Conservation (phyloP, 64 coral and sea anemone species). For the Stylophora pistillata region DNA sequence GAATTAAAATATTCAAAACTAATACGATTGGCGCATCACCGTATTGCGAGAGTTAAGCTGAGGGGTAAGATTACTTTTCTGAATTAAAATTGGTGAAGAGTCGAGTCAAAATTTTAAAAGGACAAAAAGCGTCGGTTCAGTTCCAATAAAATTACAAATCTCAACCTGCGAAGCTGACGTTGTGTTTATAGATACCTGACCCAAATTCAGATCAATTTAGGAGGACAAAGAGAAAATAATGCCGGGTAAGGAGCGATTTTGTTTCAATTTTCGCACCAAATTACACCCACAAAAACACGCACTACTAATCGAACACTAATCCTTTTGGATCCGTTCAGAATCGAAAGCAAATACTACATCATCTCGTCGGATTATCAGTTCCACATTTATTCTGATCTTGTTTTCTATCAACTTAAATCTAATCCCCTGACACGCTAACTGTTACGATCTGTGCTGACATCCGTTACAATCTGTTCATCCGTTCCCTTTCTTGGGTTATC, state of each 20-base stretch:
- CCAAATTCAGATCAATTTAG: constrained; percentile 33
- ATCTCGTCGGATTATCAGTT: too few species aligned
- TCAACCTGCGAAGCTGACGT: constrained; percentile 1
- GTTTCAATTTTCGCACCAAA: background rate
- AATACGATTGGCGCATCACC: too few species aligned
- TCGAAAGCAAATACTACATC: too few species aligned
- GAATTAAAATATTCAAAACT: too few species aligned
- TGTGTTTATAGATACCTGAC: constrained; percentile 32
- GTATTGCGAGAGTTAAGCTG: too few species aligned
- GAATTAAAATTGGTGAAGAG: background rate
- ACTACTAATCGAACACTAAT: background rate
- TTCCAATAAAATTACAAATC: background rate
- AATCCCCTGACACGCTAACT: too few species aligned
- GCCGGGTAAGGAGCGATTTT: constrained; percentile 9
- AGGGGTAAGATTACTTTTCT: too few species aligned
- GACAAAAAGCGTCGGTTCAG: background rate
- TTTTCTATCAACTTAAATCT: too few species aligned
- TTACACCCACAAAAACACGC: background rate
- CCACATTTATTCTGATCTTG: too few species aligned
- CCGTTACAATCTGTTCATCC: too few species aligned
- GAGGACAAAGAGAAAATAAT: constrained; percentile 11
- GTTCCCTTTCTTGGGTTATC: too few species aligned
- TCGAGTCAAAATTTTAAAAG: background rate
- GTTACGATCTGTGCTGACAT: too few species aligned
- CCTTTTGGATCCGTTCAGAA: background rate